Percentiles rank a stretch among this genome's conserved stretches.
Conservation (phyloP, 1,140 invertebrate genomes). For the Oryctes rhinoceros region DNA sequence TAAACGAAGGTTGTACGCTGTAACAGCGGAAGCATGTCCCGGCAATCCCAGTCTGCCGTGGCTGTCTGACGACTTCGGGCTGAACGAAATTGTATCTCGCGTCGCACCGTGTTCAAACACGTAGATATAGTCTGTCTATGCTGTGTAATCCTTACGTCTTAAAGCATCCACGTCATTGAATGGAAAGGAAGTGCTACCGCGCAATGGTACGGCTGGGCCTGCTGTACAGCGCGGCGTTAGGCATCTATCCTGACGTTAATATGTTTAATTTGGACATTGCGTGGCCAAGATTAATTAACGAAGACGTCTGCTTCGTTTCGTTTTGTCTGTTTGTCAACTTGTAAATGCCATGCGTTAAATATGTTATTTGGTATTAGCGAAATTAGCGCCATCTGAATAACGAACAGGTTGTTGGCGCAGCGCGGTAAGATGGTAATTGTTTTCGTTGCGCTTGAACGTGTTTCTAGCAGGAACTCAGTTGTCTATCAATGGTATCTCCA, state of each 20-base stretch:
- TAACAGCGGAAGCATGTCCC: neutral
- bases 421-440: no score
- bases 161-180: constrained; percentile 34
- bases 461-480: no score
- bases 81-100: constrained; percentile 9
- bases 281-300: constrained; percentile 26
- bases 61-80: neutral
- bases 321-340: constrained; percentile 29
- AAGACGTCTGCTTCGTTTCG: constrained; percentile 23
- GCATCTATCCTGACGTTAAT: constrained; percentile 20
- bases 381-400: neutral
- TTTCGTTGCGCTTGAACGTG: no score
- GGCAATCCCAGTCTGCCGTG: constrained; percentile 11
- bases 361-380: neutral
- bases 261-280: constrained; percentile 30
- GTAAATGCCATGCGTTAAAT: neutral
- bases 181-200: neutral
- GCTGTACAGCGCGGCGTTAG: neutral
- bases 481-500: no score
- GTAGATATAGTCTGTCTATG: constrained; percentile 23
- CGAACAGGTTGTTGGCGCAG: no score
- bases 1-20: constrained; percentile 2
- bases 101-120: constrained; percentile 2
- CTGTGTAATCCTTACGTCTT: constrained; percentile 31
- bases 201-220: neutral